Evolutionary conservation across 2,113 vertebrate species (phyloP), one percentile per base, ranked within the genome.

Genomic region (Ariopsis seemanni): DNA sequence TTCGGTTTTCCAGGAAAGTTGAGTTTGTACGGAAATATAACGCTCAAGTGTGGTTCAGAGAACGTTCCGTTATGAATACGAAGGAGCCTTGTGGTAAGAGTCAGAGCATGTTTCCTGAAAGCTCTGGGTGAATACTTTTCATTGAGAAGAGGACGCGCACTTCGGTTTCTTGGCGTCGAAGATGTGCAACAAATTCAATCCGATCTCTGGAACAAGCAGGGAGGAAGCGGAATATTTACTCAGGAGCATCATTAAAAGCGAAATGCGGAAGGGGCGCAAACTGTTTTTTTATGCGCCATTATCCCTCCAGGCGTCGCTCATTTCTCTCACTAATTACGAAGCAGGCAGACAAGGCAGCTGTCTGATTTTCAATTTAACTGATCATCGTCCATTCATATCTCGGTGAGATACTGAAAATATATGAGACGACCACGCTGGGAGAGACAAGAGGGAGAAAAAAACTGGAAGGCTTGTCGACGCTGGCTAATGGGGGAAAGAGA

Each of bases 291-390:
- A 79, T 99, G 97, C 97, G 98, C 98, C 99, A 99, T 99, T 99
- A 99, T 99, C 97, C 97, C 84, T 98, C 97, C 97, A 96, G 97
- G 98, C 97, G 97, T 96, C 96, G 97, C 98, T 97, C 97, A 98
- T 99, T 99, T 99, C 98, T 99, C 97, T 98, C 97, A 97, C 98
- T 99, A 99, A 99, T 99, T 99, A 99, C 97, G 97, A 97, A 98
- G 97, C 97, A 97, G 96, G 96, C 97, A 98, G 98, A 99, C 98
- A 99, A 69, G 97, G 97, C 97, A 96, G 97, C 97, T 96, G 97
- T 55, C 97, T 99, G 98, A 99, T 99, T 99, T 99, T 99, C 98
- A 99, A 99, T 99, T 99, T 98, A 99, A 99, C 97, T 98, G 98
- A 99, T 99, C 97, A 99, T 97, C 97, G 97, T 97, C 97, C 97